phyloP scores from a whole-genome alignment of 2,113 vertebrate species.

The Pleuronectes platessa region DNA sequence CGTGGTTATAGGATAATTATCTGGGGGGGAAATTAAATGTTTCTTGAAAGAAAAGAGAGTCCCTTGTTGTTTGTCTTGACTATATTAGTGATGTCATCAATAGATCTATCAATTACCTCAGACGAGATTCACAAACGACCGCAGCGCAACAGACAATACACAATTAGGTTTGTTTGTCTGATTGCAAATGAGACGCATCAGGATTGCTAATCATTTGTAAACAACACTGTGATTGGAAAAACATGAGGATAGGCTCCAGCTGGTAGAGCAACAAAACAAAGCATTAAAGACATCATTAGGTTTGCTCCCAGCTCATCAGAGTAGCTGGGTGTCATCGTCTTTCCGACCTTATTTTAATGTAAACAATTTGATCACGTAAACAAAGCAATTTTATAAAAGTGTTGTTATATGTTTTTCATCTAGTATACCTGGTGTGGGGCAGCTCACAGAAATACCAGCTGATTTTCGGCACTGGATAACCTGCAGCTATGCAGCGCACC shows the following conservation, averaged over 20 bases:
- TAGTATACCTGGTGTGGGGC: conserved; percentile 86
- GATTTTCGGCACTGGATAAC: conserved; percentile 92
- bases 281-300: background rate
- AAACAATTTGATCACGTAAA: background rate
- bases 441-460: conserved; percentile 93
- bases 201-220: background rate
- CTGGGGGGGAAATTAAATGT: background rate
- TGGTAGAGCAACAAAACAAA: background rate
- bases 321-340: background rate
- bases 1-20: background rate
- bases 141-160: background rate
- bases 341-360: background rate
- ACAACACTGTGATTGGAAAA: background rate
- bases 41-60: background rate
- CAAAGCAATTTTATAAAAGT: background rate
- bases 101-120: background rate
- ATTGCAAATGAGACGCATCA: conserved; percentile 10
- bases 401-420: background rate
- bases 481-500: conserved; percentile 91
- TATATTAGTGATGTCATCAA: background rate
- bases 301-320: background rate
- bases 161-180: background rate
- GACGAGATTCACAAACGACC: background rate
- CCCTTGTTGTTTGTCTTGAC: background rate
- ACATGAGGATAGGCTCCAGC: background rate